These are phyloP conservation scores for Cepaea hortensis DNA, from an alignment of 2,888 invertebrate genomes.

Conservation along the genomic window DNA sequence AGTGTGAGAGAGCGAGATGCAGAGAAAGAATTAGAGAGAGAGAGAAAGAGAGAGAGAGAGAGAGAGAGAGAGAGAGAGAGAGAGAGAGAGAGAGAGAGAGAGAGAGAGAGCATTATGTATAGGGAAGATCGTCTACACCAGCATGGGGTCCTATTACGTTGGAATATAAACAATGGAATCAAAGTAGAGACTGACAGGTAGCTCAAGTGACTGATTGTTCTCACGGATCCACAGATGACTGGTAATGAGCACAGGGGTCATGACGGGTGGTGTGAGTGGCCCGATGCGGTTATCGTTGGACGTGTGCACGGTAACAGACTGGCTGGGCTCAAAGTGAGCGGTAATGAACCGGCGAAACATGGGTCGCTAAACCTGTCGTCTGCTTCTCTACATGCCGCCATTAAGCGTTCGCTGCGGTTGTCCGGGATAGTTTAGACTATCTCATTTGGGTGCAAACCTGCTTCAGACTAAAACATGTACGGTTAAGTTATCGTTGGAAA, in stretches of 20 bases:
- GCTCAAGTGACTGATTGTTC: neutral
- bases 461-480: too few species aligned
- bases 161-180: neutral
- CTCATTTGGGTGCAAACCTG: neutral
- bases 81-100: too few species aligned
- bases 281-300: neutral
- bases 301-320: neutral
- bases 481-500: neutral
- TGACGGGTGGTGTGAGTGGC: conserved; percentile 10
- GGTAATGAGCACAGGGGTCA: neutral
- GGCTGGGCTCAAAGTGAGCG: neutral
- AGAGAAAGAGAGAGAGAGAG: too few species aligned
- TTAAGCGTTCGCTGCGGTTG: neutral
- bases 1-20: too few species aligned
- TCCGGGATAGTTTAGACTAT: neutral
- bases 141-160: neutral
- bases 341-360: neutral
- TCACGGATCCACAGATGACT: neutral
- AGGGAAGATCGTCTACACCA: too few species aligned
- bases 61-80: too few species aligned
- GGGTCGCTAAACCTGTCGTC: neutral
- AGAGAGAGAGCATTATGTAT: too few species aligned
- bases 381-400: neutral
- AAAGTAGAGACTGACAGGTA: neutral
- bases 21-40: too few species aligned